Percentiles rank a stretch among this genome's conserved stretches.
Conservation (phyloP, 2,797 vertebrate genomes). For the Neoniphon sammara region DNA sequence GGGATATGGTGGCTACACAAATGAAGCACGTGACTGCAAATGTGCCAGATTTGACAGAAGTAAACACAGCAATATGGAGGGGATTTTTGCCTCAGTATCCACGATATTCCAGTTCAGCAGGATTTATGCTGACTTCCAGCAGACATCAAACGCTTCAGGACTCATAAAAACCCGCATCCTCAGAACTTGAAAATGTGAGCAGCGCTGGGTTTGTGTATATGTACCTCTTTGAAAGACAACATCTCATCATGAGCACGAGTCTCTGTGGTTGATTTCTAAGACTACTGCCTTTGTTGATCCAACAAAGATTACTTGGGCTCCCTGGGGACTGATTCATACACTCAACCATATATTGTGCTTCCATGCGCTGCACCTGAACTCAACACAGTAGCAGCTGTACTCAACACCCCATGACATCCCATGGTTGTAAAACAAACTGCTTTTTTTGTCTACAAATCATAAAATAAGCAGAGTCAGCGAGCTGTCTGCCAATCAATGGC, state of each 20-base stretch:
- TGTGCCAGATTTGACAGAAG: background rate
- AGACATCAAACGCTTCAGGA: background rate
- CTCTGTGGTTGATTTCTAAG: constrained; percentile 39
- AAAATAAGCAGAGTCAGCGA: constrained; percentile 22
- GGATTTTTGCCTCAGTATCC: background rate
- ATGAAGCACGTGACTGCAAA: constrained; percentile 6
- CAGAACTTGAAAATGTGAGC: background rate
- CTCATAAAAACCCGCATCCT: background rate
- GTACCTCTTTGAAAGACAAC: constrained; percentile 9
- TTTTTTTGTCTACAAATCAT: constrained; percentile 16
- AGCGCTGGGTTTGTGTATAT: background rate
- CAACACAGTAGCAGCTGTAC: constrained; percentile 22
- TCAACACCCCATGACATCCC: constrained; percentile 11
- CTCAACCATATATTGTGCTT: constrained; percentile 7
- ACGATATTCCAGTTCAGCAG: background rate
- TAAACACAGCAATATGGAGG: background rate
- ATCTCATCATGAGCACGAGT: constrained; percentile 6
- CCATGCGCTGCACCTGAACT: constrained; percentile 7
- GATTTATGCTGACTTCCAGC: background rate
- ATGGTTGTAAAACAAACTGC: constrained; percentile 14
- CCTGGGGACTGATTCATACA: constrained; percentile 13
- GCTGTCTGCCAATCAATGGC: constrained; percentile 23
- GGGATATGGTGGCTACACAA: background rate
- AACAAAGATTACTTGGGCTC: constrained; percentile 7
- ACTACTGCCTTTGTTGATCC: constrained; percentile 32